Conservation (phyloP, 2,888 invertebrate species). For the Calephelis perditalis region DNA sequence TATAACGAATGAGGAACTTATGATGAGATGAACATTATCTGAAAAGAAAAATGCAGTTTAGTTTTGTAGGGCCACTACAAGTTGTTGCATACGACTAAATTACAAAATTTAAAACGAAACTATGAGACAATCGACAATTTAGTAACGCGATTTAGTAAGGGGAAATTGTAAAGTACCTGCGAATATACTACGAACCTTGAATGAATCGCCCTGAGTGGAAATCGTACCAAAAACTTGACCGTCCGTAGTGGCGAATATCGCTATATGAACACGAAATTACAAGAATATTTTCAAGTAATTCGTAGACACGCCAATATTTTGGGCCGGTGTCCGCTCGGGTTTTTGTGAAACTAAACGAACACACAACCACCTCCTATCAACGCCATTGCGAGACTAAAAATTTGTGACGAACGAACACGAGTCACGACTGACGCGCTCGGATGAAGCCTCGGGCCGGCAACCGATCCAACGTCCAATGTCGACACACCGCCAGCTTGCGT, state of each 20-base stretch:
- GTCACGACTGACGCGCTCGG: constrained; percentile 42
- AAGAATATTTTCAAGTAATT: constrained; percentile 67
- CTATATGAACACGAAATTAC: constrained; percentile 62
- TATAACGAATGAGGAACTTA: constrained; percentile 67
- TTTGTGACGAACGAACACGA: constrained; percentile 37
- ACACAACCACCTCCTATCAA: constrained; percentile 65
- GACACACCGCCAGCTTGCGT: constrained; percentile 76
- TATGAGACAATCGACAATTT: constrained; percentile 55
- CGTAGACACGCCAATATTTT: constrained; percentile 78
- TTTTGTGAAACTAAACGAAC: constrained; percentile 68
- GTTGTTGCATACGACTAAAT: constrained; percentile 41
- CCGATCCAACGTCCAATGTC: constrained; percentile 77
- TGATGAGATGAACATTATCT: constrained; percentile 76
- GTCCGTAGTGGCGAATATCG: constrained; percentile 66
- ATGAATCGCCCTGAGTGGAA: constrained; percentile 76
- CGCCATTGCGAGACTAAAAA: constrained; percentile 76
- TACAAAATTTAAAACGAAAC: constrained; percentile 61
- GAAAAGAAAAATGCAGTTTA: constrained; percentile 61
- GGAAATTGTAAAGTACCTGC: constrained; percentile 59
- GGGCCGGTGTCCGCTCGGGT: constrained; percentile 79
- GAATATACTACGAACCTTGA: constrained; percentile 76
- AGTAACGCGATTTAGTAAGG: constrained; percentile 61
- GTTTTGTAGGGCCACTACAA: constrained; percentile 33
- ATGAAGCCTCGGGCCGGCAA: constrained; percentile 67
- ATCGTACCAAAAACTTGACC: constrained; percentile 78